phyloP scores from a whole-genome alignment of 2,797 vertebrate species.

The Macropus fuliginosus region DNA sequence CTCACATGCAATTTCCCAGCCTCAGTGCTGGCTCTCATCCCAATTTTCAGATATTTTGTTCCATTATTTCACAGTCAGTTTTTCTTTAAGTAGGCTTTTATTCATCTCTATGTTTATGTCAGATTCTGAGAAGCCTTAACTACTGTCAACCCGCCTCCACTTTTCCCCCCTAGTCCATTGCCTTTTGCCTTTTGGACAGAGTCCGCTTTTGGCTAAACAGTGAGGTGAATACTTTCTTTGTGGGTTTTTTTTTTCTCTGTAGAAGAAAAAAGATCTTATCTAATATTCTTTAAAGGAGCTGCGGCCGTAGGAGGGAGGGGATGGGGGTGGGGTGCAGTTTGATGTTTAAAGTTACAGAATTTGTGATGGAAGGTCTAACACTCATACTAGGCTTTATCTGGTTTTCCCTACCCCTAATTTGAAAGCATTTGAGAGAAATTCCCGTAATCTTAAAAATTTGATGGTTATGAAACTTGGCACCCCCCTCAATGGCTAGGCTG shows the following conservation, averaged over 20 bases:
- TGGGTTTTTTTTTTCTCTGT: slow-evolving; percentile 5
- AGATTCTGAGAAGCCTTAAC: slow-evolving; percentile 63
- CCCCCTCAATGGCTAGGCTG: not conserved
- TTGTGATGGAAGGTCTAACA: not conserved
- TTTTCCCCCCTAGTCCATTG: not conserved
- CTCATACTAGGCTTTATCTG: not conserved
- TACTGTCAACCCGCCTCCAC: slow-evolving; percentile 29
- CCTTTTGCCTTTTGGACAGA: slow-evolving; percentile 68
- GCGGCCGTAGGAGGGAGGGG: not conserved
- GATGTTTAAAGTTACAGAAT: not conserved
- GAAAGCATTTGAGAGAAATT: not conserved
- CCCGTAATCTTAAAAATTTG: fast-evolving
- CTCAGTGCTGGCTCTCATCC: not conserved
- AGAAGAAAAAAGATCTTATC: slow-evolving; percentile 21
- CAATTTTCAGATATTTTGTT: slow-evolving; percentile 25
- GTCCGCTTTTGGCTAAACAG: slow-evolving; percentile 54
- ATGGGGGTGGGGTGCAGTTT: not conserved
- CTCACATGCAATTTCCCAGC: slow-evolving; percentile 12
- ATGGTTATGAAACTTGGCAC: not conserved
- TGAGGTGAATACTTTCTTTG: not conserved
- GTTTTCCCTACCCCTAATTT: not conserved
- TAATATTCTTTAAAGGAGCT: slow-evolving; percentile 19
- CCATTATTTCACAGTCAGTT: slow-evolving; percentile 67
- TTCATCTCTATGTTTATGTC: slow-evolving; percentile 65
- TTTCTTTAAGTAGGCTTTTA: slow-evolving; percentile 66